Evolutionary conservation across 2,113 vertebrate species (phyloP).

Genomic region (Scomber colias): DNA sequence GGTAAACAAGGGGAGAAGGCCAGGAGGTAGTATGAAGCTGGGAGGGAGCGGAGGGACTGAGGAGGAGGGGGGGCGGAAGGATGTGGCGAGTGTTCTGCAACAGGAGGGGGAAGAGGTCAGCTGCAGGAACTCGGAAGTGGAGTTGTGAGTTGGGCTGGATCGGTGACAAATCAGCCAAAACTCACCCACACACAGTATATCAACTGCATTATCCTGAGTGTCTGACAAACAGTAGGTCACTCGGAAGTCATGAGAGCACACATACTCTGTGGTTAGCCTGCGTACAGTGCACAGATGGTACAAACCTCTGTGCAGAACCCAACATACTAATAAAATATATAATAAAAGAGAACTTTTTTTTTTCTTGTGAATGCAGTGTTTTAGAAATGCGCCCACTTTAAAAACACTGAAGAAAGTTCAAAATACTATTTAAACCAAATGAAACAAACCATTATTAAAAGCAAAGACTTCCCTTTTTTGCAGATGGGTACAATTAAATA

Average conservation of each 20-base stretch:
- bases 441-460: too few species aligned
- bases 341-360: not conserved
- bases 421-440: not conserved
- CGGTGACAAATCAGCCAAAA: conserved; percentile 59
- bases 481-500: too few species aligned
- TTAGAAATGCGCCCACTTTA: not conserved
- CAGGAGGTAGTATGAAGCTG: conserved; percentile 28
- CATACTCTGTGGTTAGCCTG: conserved; percentile 15
- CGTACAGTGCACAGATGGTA: not conserved
- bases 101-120: conserved; percentile 81
- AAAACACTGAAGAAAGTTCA: not conserved
- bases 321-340: too few species aligned
- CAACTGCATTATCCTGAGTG: conserved; percentile 25
- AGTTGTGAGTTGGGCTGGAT: conserved; percentile 63
- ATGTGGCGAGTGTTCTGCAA: conserved; percentile 55
- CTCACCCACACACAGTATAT: conserved; percentile 54
- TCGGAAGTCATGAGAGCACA: conserved; percentile 52
- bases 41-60: conserved; percentile 57
- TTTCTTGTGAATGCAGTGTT: not conserved
- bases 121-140: conserved; percentile 79
- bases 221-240: conserved; percentile 41
- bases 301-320: not conserved
- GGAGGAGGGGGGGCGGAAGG: conserved; percentile 55
- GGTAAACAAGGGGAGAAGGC: conserved; percentile 3
- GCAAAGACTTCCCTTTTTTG: too few species aligned